Percentiles rank a stretch among this genome's conserved stretches.
These are phyloP conservation scores for Pica pica DNA, from an alignment of 2,113 vertebrate species.

Conservation along the genomic window DNA sequence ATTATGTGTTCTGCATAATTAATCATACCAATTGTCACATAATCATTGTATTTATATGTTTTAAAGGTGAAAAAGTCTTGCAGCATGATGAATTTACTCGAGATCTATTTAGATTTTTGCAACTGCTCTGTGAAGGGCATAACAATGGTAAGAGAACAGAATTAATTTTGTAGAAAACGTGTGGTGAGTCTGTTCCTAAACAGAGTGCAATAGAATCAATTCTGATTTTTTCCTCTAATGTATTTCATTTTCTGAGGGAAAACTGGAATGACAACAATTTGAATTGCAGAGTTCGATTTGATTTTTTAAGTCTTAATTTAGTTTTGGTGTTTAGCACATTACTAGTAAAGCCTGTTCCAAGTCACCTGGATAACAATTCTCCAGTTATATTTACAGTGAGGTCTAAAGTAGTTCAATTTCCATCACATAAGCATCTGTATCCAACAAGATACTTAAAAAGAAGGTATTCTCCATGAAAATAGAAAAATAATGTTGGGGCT, in stretches of 20 bases:
- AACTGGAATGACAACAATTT: not conserved
- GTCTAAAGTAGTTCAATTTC: not conserved
- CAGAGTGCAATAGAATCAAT: not conserved
- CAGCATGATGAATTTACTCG: conserved; percentile 97
- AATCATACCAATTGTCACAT: conserved; percentile 17
- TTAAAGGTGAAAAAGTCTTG: conserved; percentile 95
- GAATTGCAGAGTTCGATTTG: not conserved
- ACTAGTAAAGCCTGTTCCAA: not conserved
- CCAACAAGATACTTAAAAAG: not conserved
- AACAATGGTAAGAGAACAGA: conserved; percentile 86
- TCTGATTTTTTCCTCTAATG: not conserved
- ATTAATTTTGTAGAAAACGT: not conserved
- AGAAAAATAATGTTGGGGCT: not conserved
- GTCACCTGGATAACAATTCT: not conserved
- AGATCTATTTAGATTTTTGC: conserved; percentile 96
- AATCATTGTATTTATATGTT: conserved; percentile 62
- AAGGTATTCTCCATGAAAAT: not conserved
- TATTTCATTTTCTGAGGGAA: not conserved
- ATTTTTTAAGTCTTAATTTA: not conserved
- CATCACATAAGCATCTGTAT: not conserved
- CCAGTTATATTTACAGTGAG: not conserved
- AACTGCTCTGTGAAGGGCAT: conserved; percentile 97
- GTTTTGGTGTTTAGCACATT: not conserved
- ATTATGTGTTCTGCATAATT: conserved; percentile 29
- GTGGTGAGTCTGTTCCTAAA: not conserved